Percentiles rank a stretch among this genome's conserved stretches.
Conservation (phyloP, 2,888 invertebrate species). For the Apomyelois bistriatella region DNA sequence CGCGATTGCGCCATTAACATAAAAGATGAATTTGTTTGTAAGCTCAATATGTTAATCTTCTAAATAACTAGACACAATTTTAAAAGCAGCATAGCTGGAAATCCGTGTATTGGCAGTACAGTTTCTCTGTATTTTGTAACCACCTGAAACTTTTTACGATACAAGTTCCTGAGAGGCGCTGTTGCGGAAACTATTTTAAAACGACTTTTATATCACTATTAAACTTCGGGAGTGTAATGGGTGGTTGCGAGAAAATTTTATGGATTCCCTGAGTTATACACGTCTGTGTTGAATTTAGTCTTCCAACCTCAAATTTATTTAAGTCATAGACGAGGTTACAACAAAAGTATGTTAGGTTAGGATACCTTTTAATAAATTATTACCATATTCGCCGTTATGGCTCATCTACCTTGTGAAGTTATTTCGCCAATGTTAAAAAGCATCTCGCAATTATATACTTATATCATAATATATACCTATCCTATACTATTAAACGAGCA, state of each 20-base stretch:
- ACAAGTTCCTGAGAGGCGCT: conserved; percentile 31
- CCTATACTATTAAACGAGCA: no score
- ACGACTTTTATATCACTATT: conserved; percentile 57
- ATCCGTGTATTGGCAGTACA: conserved; percentile 23
- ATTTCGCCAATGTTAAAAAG: no score
- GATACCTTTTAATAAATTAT: neutral
- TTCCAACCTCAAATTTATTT: conserved; percentile 4
- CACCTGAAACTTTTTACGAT: conserved; percentile 50
- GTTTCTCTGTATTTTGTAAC: conserved; percentile 27
- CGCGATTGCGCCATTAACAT: no score
- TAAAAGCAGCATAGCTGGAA: neutral
- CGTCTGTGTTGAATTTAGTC: conserved; percentile 1
- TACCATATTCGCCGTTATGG: neutral
- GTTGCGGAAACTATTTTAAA: conserved; percentile 52
- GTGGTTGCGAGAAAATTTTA: conserved; percentile 20
- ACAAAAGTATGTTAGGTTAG: neutral
- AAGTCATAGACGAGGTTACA: neutral
- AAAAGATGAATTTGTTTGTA: no score
- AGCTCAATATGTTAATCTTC: no score
- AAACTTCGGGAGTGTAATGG: conserved; percentile 39
- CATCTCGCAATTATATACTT: no score
- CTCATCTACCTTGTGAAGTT: neutral
- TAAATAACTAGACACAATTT: no score
- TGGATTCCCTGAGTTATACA: conserved; percentile 18
- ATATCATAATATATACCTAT: no score